Evolutionary conservation across 1,140 invertebrate genomes (phyloP), one percentile per base, ranked within the genome.

Genomic region (Philaenus spumarius): DNA sequence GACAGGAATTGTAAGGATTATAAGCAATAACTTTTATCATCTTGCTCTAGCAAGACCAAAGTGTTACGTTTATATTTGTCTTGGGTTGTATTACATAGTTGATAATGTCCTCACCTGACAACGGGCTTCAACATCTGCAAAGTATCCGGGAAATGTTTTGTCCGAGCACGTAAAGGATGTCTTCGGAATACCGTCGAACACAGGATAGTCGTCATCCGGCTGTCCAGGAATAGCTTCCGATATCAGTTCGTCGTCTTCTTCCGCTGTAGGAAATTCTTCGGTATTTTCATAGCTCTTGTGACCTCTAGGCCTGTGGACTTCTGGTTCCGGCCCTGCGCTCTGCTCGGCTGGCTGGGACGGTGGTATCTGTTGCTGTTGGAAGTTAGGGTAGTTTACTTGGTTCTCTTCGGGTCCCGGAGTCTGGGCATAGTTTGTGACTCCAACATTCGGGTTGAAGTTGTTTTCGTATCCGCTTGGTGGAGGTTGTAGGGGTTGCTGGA

Each of bases 121-220:
- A 66, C 84, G 81, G 1, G 87, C 77, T 71, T 89, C 86, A 15
- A 87, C 81, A 68, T 90, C 87, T 9, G 86, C 84, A 64, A 90
- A 92, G 66, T 90, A 92, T 22, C 89, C 89, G 1, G 87, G 85
- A 40, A 81, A 84, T 66, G 81, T 74, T 73, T 90, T 86, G 47
- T 82, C 73, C 17, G 84, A 79, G 67, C 88, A 92, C 63, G 77
- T 77, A 68, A 90, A 90, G 3, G 80, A 80, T 4, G 86, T 89
- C 67, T 82, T 71, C 9, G 85, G 85, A 22, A 89, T 78, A 64
- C 77, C 76, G 1, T 81, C 75, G 43, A 81, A 81, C 47, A 86
- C 80, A 0, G 87, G 86, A 68, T 89, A 89, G 67, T 89, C 86
- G 43, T 73, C 75, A 34, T 72, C 77, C 42, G 76, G 74, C 50